These are phyloP conservation scores for Cabera pusaria DNA, from an alignment of 2,888 invertebrate genomes.

Conservation along the genomic window DNA sequence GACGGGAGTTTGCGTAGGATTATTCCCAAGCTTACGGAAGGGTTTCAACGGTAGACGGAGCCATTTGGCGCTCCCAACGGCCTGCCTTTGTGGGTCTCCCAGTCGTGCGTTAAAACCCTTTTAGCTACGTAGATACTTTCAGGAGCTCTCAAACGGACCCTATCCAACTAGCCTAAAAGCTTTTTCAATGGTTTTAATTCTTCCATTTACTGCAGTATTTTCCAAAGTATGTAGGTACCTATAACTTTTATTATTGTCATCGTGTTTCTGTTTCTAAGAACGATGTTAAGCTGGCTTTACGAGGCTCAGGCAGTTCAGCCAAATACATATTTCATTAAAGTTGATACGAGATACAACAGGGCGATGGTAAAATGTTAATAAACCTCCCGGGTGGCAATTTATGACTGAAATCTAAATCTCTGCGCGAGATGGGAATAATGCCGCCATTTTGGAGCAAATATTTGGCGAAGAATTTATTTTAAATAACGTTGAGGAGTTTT, in stretches of 20 bases:
- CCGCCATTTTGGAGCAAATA: slow-evolving; percentile 2
- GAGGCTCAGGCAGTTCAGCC: slow-evolving; percentile 34
- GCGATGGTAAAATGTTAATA: slow-evolving; percentile 49
- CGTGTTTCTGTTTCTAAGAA: slow-evolving; percentile 31
- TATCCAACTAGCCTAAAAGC: slow-evolving; percentile 10
- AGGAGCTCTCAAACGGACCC: slow-evolving; percentile 8
- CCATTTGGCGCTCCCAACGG: slow-evolving; percentile 13
- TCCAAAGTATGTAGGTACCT: slow-evolving; percentile 5
- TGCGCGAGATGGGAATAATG: neutral
- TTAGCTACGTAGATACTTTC: slow-evolving; percentile 4
- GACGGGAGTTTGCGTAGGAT: slow-evolving; percentile 26
- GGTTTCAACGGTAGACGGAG: slow-evolving; percentile 10
- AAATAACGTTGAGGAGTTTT: no score
- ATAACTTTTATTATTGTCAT: slow-evolving; percentile 14
- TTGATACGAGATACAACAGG: slow-evolving; percentile 26
- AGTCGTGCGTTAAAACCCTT: slow-evolving; percentile 21
- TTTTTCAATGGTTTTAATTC: slow-evolving; percentile 9
- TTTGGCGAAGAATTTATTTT: slow-evolving; percentile 1
- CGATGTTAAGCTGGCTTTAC: slow-evolving; percentile 36
- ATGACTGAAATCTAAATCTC: slow-evolving; percentile 11
- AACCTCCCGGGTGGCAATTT: slow-evolving; percentile 37
- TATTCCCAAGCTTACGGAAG: slow-evolving; percentile 23
- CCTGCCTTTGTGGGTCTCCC: slow-evolving; percentile 18
- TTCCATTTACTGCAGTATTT: slow-evolving; percentile 9
- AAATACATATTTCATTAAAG: slow-evolving; percentile 54